phyloP scores from a whole-genome alignment of 1,140 invertebrate species.

The Galleria mellonella region DNA sequence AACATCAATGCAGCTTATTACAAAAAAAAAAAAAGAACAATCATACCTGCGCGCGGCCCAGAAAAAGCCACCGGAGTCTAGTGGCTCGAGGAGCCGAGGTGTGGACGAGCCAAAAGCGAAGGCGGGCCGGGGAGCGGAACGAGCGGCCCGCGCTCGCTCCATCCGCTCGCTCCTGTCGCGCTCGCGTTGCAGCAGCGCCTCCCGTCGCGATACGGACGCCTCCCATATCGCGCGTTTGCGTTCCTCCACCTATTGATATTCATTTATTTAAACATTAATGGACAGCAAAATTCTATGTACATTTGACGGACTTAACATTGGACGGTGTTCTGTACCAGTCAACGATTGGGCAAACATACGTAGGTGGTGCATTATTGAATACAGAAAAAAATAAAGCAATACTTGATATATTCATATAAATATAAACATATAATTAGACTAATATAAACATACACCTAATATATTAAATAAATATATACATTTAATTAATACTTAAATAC shows the following conservation, averaged over 20 bases:
- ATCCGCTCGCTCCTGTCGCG: constrained; percentile 88
- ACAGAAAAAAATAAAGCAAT: too few species aligned
- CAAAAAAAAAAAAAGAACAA: neutral
- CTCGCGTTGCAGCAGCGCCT: constrained; percentile 89
- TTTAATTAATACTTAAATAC: too few species aligned
- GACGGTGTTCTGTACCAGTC: too few species aligned
- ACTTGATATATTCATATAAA: neutral
- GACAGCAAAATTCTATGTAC: too few species aligned
- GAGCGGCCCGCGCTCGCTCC: constrained; percentile 88
- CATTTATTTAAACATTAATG: too few species aligned
- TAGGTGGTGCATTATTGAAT: too few species aligned
- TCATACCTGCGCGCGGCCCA: constrained; percentile 84
- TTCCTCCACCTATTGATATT: constrained; percentile 85
- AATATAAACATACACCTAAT: too few species aligned
- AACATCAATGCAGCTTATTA: too few species aligned
- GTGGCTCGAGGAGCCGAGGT: constrained; percentile 88
- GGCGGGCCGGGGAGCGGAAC: constrained; percentile 81
- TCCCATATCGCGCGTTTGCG: constrained; percentile 90
- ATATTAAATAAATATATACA: neutral
- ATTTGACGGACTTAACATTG: too few species aligned
- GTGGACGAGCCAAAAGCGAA: constrained; percentile 94
- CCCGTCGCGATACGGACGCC: constrained; percentile 87
- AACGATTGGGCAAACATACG: too few species aligned
- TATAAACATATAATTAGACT: too few species aligned
- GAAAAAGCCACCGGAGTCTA: constrained; percentile 84